These are phyloP conservation scores for Perodicticus potto DNA, from an alignment of 2,797 vertebrate species.

Conservation along the genomic window DNA sequence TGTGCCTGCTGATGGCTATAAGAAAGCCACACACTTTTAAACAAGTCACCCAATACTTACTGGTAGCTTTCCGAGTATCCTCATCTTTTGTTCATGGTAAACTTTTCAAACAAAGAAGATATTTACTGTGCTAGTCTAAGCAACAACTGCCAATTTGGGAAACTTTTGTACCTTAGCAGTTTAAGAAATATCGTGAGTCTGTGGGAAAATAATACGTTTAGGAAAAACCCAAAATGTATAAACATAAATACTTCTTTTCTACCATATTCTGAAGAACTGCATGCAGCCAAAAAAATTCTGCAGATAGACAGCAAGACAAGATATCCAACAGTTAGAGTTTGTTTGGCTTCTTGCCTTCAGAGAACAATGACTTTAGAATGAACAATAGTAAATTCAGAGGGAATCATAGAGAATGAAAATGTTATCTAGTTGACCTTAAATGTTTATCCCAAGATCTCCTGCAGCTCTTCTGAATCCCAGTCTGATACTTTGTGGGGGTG, in stretches of 20 bases:
- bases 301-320: conserved; percentile 65
- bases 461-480: conserved; percentile 64
- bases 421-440: conserved; percentile 79
- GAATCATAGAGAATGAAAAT: conserved; percentile 75
- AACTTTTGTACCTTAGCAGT: conserved; percentile 44
- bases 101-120: conserved; percentile 55
- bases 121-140: conserved; percentile 2
- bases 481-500: background rate
- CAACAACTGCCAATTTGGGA: conserved; percentile 54
- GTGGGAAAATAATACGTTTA: conserved; percentile 42
- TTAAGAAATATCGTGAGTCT: conserved; percentile 55
- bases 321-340: conserved; percentile 70
- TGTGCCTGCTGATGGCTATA: background rate
- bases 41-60: background rate
- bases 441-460: conserved; percentile 72
- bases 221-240: conserved; percentile 44
- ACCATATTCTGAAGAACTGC: conserved; percentile 43
- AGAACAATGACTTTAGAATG: conserved; percentile 77
- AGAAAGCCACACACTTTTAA: background rate
- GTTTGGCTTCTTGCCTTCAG: conserved; percentile 65
- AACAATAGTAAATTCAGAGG: conserved; percentile 79
- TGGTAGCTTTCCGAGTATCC: background rate
- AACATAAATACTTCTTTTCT: conserved; percentile 66
- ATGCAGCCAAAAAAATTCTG: conserved; percentile 43
- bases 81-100: conserved; percentile 11